Percentiles rank a stretch among this genome's conserved stretches.
Conservation (phyloP, 2,888 invertebrate genomes). For the Platycnemis pennipes region DNA sequence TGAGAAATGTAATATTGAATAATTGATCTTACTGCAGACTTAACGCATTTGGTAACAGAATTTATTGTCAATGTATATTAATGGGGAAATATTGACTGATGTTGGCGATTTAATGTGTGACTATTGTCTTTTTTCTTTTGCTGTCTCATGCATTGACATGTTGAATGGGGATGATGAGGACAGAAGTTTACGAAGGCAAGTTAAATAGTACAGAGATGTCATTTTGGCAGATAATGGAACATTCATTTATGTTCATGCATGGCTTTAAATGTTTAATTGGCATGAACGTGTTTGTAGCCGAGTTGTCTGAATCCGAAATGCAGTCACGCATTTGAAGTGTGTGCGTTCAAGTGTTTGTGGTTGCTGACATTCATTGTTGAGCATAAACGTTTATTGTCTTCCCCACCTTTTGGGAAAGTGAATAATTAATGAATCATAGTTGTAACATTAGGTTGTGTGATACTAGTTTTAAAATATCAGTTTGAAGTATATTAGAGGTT, state of each 20-base stretch:
- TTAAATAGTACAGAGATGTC: constrained; percentile 71
- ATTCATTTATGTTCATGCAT: constrained; percentile 40
- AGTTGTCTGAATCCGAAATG: neutral
- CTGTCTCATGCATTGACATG: constrained; percentile 73
- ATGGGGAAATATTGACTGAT: too few species aligned
- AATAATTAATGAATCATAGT: neutral
- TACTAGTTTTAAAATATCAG: neutral
- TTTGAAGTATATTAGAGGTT: too few species aligned
- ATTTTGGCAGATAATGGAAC: neutral
- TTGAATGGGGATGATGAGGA: constrained; percentile 75
- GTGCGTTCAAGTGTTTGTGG: neutral
- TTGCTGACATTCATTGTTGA: neutral
- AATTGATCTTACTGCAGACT: too few species aligned
- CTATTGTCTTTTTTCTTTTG: constrained; percentile 73
- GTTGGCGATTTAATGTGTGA: constrained; percentile 17
- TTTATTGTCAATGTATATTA: too few species aligned
- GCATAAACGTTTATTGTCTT: neutral
- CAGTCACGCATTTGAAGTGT: neutral
- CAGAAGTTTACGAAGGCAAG: constrained; percentile 89
- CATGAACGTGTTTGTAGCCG: constrained; percentile 4
- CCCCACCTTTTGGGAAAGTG: neutral
- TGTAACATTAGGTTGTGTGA: neutral
- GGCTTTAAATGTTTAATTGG: constrained; percentile 7
- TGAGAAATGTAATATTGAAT: too few species aligned
- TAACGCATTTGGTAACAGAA: too few species aligned